Conservation (phyloP, 1,140 invertebrate genomes). For the Bombus waltoni region DNA sequence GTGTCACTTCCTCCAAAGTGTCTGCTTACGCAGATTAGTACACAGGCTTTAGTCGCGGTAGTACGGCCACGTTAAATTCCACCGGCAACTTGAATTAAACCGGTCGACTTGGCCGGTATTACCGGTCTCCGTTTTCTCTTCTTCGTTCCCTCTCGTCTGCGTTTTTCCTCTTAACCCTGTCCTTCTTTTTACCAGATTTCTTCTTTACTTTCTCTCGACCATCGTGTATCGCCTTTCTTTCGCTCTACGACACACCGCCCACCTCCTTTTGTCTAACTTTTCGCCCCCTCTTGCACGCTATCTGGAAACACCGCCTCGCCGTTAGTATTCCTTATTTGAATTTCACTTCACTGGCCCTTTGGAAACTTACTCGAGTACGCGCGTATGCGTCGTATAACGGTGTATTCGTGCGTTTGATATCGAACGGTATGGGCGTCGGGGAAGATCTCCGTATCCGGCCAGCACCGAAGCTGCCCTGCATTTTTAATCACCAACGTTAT, state of each 20-base stretch:
- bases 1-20: neutral
- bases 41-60: neutral
- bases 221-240: neutral
- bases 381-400: neutral
- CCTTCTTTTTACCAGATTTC: constrained; percentile 4
- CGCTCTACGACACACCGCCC: neutral
- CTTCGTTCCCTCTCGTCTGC: too few relatives aligned
- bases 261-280: constrained; percentile 22
- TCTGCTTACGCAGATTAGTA: constrained; percentile 30
- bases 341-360: neutral
- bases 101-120: constrained; percentile 24
- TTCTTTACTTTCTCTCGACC: constrained; percentile 1
- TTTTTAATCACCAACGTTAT: neutral
- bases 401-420: constrained; percentile 15
- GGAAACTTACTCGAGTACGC: neutral
- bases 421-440: too few relatives aligned
- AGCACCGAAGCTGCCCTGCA: too few relatives aligned
- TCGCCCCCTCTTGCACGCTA: neutral
- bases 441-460: neutral
- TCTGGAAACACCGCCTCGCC: neutral
- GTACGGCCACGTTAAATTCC: constrained; percentile 4
- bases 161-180: neutral
- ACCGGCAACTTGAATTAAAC: constrained; percentile 24
- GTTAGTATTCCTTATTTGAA: constrained; percentile 30
- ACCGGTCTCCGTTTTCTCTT: neutral